Percentiles rank a stretch among this genome's conserved stretches.
These are phyloP conservation scores for Reticulitermes lucifugus DNA, from an alignment of 2,888 invertebrate genomes.

Conservation along the genomic window DNA sequence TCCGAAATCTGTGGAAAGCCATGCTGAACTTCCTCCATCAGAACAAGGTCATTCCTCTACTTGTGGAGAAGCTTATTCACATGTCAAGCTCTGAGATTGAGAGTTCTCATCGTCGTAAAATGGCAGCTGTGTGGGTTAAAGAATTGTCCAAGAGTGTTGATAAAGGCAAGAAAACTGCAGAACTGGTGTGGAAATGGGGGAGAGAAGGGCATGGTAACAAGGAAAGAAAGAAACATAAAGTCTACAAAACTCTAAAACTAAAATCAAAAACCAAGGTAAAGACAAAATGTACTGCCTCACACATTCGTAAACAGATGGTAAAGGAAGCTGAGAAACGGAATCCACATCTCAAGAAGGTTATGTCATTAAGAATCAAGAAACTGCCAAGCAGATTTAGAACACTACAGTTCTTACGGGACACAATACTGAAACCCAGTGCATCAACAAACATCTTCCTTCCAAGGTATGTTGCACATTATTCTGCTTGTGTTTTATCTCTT, in stretches of 20 bases:
- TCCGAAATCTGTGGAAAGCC: constrained; percentile 3
- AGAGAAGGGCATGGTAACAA: neutral
- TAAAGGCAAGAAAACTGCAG: neutral
- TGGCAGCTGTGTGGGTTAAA: constrained; percentile 28
- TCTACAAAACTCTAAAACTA: neutral
- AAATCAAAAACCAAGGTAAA: neutral
- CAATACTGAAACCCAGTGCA: constrained; percentile 5
- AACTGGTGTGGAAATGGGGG: neutral
- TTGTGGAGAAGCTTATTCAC: neutral
- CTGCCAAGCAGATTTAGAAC: neutral
- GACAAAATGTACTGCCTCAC: neutral
- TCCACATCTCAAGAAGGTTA: neutral
- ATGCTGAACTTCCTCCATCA: constrained; percentile 20
- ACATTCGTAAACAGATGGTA: neutral
- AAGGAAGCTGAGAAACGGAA: neutral
- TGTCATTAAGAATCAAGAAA: neutral
- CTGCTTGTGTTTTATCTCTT: no score
- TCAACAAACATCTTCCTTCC: constrained; percentile 38
- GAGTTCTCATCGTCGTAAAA: constrained; percentile 4
- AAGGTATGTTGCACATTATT: constrained; percentile 9
- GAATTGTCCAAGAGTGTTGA: neutral
- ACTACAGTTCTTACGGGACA: neutral
- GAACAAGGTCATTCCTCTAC: neutral
- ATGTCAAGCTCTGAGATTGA: neutral
- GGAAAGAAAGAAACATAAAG: neutral